These are phyloP conservation scores for Lepilemur ruficaudatus DNA, from an alignment of 2,797 vertebrate genomes.

Conservation along the genomic window DNA sequence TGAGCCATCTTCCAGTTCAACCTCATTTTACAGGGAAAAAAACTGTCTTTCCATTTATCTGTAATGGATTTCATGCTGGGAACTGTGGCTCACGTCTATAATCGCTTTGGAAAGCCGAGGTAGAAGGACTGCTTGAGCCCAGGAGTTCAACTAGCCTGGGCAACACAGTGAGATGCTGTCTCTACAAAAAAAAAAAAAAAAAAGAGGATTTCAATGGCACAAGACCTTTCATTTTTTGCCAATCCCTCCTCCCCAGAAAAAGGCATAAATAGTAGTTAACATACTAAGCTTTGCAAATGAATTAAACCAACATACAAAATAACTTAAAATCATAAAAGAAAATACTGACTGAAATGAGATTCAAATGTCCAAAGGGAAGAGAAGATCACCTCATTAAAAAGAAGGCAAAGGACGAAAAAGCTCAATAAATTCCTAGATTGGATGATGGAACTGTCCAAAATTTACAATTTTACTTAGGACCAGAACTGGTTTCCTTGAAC, in stretches of 20 bases:
- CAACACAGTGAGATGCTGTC: neutral
- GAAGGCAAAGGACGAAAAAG: neutral
- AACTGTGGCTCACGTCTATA: neutral
- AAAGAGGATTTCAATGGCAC: neutral
- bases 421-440: neutral
- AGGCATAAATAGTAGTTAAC: slow-evolving; percentile 13
- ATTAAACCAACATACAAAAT: slow-evolving; percentile 29
- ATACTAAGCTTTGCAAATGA: neutral
- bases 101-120: neutral
- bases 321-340: slow-evolving; percentile 4
- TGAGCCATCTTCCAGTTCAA: neutral
- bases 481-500: neutral
- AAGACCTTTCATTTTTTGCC: neutral
- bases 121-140: neutral
- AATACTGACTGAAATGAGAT: slow-evolving; percentile 7
- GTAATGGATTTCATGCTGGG: slow-evolving; percentile 3
- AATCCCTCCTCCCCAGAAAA: neutral
- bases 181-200: neutral
- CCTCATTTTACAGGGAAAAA: neutral
- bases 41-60: neutral
- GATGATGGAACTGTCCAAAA: neutral
- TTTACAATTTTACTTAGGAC: neutral
- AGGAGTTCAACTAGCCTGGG: neutral
- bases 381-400: neutral
- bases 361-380: slow-evolving; percentile 6